Conservation (phyloP, 2,888 invertebrate species). For the Drosophila aldrichi region DNA sequence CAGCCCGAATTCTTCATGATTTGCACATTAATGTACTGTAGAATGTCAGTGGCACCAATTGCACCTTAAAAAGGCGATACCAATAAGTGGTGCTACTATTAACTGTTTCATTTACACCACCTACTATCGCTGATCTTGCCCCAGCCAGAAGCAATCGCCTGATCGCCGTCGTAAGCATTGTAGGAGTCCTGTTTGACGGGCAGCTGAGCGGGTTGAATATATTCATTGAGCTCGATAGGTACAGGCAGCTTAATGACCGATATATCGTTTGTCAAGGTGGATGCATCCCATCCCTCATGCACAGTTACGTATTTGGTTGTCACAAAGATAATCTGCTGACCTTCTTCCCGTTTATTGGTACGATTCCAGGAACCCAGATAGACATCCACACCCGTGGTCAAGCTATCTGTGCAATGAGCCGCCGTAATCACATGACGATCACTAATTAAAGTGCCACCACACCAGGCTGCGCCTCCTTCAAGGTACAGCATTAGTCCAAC, state of each 20-base stretch:
- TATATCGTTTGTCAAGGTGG: constrained; percentile 84
- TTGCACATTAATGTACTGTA: constrained; percentile 68
- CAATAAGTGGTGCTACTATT: background rate
- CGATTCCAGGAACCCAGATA: constrained; percentile 24
- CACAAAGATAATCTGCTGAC: constrained; percentile 71
- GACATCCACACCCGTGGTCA: constrained; percentile 74
- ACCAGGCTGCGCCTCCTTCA: constrained; percentile 51
- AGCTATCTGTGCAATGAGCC: constrained; percentile 79
- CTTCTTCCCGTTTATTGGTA: constrained; percentile 59
- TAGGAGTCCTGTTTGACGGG: constrained; percentile 31
- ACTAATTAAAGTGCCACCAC: constrained; percentile 54
- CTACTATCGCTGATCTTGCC: constrained; percentile 76
- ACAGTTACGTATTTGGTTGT: constrained; percentile 71
- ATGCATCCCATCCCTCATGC: constrained; percentile 83
- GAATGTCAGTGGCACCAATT: constrained; percentile 55
- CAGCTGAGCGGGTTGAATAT: constrained; percentile 55
- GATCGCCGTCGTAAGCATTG: constrained; percentile 58
- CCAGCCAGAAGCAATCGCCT: constrained; percentile 81
- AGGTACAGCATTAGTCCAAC: constrained; percentile 73
- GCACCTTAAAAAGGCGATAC: constrained; percentile 36
- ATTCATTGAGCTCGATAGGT: constrained; percentile 79
- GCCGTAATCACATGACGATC: constrained; percentile 81
- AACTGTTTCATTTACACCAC: constrained; percentile 16
- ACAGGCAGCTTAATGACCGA: constrained; percentile 85
- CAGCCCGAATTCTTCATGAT: constrained; percentile 71